phyloP scores from a whole-genome alignment of 1,140 invertebrate species.

The Tetramorium simillimum region DNA sequence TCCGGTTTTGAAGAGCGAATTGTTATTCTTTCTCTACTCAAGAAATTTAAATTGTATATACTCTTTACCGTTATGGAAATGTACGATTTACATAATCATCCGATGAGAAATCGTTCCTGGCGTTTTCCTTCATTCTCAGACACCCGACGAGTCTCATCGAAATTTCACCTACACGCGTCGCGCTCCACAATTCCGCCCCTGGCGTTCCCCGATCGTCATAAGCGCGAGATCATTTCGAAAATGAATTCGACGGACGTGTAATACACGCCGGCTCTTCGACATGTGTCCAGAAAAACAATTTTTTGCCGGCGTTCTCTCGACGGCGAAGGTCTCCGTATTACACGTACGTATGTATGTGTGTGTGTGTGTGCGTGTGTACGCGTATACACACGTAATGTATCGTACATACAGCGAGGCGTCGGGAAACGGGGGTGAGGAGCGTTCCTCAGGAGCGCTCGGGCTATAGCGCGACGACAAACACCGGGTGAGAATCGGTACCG shows the following conservation, averaged over 20 bases:
- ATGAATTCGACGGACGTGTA: conserved; percentile 16
- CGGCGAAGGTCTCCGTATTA: conserved; percentile 39
- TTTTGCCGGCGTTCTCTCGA: conserved; percentile 50
- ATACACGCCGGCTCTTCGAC: conserved; percentile 41
- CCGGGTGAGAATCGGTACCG: conserved; percentile 61
- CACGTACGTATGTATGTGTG: not conserved
- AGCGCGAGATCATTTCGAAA: conserved; percentile 8
- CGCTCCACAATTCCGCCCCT: conserved; percentile 7
- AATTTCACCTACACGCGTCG: not conserved
- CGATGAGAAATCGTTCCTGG: not conserved
- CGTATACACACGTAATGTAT: not conserved
- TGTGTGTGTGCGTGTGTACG: not conserved
- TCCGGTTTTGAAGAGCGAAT: not conserved
- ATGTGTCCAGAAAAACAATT: conserved; percentile 65
- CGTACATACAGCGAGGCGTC: not conserved
- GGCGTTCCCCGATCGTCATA: not conserved
- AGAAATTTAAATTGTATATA: not conserved
- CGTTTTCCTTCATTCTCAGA: not conserved
- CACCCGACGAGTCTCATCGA: not conserved
- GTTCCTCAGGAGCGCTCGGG: not conserved
- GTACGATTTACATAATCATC: no score
- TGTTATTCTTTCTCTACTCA: not conserved
- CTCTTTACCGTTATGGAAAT: no score
- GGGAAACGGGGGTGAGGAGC: not conserved
- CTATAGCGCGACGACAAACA: conserved; percentile 45